Conservation (phyloP, 2,113 vertebrate genomes). For the Anguilla japonica region DNA sequence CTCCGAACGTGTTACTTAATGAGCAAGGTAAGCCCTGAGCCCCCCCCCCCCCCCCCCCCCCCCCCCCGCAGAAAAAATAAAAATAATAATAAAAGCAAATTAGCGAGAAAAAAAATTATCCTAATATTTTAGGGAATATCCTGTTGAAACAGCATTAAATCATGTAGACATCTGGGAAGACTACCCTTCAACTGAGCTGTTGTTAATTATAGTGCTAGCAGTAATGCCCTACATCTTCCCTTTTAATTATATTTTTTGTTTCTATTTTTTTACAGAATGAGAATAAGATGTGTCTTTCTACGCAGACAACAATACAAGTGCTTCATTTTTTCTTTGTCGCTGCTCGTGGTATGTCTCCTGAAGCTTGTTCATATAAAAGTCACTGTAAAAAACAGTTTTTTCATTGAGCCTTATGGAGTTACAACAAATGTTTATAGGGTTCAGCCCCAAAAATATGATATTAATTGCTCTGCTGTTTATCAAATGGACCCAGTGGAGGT, state of each 20-base stretch:
- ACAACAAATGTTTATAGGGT: conserved; percentile 61
- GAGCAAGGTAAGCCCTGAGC: conserved; percentile 4
- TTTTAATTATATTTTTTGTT: background rate
- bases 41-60: no score
- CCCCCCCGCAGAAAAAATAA: no score
- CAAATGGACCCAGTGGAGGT: conserved; percentile 85
- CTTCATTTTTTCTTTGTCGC: conserved; percentile 44
- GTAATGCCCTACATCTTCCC: background rate
- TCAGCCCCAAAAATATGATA: conserved; percentile 60
- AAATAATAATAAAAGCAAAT: no score
- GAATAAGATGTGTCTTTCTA: conserved; percentile 53
- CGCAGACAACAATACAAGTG: conserved; percentile 65
- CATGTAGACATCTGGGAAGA: background rate
- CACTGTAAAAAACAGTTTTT: conserved; percentile 43
- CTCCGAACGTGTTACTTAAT: background rate
- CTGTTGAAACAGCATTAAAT: background rate
- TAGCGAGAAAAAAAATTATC: background rate
- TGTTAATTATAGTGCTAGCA: background rate
- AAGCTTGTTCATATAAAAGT: conserved; percentile 56
- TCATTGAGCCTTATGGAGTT: conserved; percentile 72
- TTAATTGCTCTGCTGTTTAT: conserved; percentile 82
- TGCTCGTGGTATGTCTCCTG: conserved; percentile 48
- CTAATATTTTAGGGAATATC: background rate
- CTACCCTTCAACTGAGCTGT: background rate
- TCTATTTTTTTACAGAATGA: conserved; percentile 76